Percentiles rank a stretch among this genome's conserved stretches.
phyloP scores from a whole-genome alignment of 2,797 vertebrate genomes.

The Galagoides demidoff region DNA sequence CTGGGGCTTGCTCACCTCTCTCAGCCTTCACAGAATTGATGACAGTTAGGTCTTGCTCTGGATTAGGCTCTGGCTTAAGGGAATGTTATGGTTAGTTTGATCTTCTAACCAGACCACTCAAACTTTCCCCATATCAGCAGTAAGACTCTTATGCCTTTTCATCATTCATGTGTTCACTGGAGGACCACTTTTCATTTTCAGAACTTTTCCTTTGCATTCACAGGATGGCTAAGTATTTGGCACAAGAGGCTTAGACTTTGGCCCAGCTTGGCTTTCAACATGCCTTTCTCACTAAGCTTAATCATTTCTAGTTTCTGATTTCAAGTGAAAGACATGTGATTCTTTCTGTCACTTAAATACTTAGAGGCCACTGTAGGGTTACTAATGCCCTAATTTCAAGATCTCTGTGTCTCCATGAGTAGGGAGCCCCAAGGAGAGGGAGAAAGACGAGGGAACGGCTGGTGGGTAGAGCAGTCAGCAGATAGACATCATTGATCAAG shows the following conservation, averaged over 20 bases:
- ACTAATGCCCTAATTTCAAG: not conserved
- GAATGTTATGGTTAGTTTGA: not conserved
- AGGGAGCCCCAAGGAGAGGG: not conserved
- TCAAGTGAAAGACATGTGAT: fast-evolving
- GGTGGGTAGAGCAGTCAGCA: not conserved
- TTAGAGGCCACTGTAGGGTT: not conserved
- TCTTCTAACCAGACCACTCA: not conserved
- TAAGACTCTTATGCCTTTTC: not conserved
- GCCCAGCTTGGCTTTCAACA: not conserved
- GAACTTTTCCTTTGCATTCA: not conserved
- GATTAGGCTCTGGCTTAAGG: not conserved
- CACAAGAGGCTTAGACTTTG: not conserved
- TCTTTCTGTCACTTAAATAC: not conserved
- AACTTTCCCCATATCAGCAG: not conserved
- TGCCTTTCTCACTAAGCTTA: not conserved
- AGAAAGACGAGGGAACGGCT: not conserved
- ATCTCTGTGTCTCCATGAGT: not conserved
- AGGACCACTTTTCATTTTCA: not conserved
- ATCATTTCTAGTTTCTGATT: not conserved
- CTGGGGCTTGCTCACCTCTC: not conserved
- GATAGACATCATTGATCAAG: not conserved
- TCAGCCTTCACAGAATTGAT: not conserved
- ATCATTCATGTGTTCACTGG: not conserved
- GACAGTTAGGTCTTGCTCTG: not conserved
- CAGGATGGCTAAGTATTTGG: not conserved